Evolutionary conservation across 53 echinoderm and acorn worm genomes (phyloP).

Genomic region (Temnopleurus reevesii): DNA sequence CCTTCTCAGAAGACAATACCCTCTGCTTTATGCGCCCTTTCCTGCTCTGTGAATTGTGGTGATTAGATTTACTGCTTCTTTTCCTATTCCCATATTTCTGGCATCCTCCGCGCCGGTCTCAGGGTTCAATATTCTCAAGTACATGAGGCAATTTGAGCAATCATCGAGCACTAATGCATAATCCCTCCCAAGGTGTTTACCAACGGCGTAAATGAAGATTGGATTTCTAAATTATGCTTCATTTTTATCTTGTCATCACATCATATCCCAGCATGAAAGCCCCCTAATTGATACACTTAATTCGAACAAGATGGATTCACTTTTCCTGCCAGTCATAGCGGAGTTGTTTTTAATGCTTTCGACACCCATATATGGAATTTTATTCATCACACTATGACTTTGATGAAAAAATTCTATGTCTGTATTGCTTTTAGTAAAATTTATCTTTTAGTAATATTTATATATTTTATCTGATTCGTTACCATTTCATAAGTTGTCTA

Average conservation of each 20-base stretch:
- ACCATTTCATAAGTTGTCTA: not conserved
- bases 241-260: conserved; percentile 58
- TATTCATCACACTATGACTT: not conserved
- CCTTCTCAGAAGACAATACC: conserved; percentile 1
- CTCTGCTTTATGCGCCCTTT: conserved; percentile 46
- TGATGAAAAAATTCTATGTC: not conserved
- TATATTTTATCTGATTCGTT: not conserved
- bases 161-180: conserved; percentile 29
- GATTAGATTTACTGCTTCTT: conserved; percentile 57
- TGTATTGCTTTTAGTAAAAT: not conserved
- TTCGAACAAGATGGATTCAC: conserved; percentile 34
- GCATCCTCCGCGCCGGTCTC: not conserved
- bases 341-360: not conserved
- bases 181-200: conserved; percentile 35
- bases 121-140: conserved; percentile 4
- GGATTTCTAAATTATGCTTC: conserved; percentile 53
- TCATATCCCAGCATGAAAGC: not conserved
- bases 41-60: conserved; percentile 35
- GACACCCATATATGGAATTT: not conserved
- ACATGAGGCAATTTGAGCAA: conserved; percentile 38
- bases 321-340: conserved; percentile 24
- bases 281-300: conserved; percentile 44
- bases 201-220: conserved; percentile 29
- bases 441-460: not conserved
- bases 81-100: conserved; percentile 51